Evolutionary conservation across 2,113 vertebrate genomes (phyloP).

Genomic region (Vulpes lagopus): DNA sequence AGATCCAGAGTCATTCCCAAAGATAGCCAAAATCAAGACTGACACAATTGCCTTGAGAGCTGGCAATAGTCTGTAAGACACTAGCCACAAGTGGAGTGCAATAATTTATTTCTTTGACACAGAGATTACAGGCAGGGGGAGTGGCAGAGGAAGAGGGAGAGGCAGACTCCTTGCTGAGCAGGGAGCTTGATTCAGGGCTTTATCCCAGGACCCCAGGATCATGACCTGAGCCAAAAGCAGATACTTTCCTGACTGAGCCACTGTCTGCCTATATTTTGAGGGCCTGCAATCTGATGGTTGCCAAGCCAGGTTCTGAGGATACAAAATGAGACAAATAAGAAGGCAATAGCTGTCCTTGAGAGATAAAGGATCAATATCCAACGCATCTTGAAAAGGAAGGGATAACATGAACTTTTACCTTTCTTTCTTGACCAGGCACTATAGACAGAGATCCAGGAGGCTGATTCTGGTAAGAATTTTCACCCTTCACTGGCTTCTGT

Average conservation of each 20-base stretch:
- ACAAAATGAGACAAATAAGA: neutral
- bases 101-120: too few species aligned
- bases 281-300: neutral
- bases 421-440: neutral
- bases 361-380: neutral
- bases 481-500: neutral
- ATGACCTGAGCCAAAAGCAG: too few species aligned
- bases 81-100: neutral
- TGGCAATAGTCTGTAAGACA: neutral
- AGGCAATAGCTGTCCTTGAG: neutral
- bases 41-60: neutral
- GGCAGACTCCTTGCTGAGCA: too few species aligned
- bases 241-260: too few species aligned
- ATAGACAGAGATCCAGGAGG: neutral
- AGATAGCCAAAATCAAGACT: neutral
- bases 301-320: neutral
- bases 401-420: neutral
- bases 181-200: too few species aligned
- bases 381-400: neutral
- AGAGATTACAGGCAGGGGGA: too few species aligned
- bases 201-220: too few species aligned
- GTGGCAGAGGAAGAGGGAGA: too few species aligned
- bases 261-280: neutral
- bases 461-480: neutral
- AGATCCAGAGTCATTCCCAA: neutral